These are phyloP conservation scores for Vimba vimba DNA, from an alignment of 2,113 vertebrate species.

Conservation along the genomic window DNA sequence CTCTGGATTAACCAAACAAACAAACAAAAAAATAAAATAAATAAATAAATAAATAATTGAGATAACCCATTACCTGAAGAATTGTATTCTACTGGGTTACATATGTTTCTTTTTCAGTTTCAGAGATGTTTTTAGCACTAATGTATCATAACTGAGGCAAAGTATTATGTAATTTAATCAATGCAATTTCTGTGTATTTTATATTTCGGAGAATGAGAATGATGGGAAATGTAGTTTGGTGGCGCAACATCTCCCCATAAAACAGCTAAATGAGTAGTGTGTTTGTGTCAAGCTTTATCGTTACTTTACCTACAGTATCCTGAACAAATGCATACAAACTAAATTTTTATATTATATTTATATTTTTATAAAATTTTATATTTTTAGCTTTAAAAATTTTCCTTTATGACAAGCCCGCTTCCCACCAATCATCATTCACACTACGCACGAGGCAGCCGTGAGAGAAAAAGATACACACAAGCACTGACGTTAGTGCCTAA, in stretches of 20 bases:
- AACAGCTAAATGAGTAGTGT: background rate
- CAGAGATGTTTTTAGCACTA: background rate
- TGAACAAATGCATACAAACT: background rate
- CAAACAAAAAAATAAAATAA: no score
- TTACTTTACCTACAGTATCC: background rate
- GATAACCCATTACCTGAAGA: no score
- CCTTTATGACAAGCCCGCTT: background rate
- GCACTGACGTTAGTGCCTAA: background rate
- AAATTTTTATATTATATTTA: no score
- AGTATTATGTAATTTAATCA: no score
- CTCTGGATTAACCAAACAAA: no score
- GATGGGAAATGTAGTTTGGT: background rate
- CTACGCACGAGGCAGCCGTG: background rate
- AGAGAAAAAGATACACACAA: background rate
- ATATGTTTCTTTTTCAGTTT: background rate
- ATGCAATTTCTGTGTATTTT: background rate
- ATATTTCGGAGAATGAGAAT: background rate
- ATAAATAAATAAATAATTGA: no score
- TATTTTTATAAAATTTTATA: no score
- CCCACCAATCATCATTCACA: background rate
- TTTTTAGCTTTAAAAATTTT: background rate
- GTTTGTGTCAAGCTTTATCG: background rate
- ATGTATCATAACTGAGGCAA: no score
- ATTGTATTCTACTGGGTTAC: no score
- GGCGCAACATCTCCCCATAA: background rate